Percentiles rank a stretch among this genome's conserved stretches.
Conservation (phyloP, 2,797 vertebrate species). For the Spinus pinus region DNA sequence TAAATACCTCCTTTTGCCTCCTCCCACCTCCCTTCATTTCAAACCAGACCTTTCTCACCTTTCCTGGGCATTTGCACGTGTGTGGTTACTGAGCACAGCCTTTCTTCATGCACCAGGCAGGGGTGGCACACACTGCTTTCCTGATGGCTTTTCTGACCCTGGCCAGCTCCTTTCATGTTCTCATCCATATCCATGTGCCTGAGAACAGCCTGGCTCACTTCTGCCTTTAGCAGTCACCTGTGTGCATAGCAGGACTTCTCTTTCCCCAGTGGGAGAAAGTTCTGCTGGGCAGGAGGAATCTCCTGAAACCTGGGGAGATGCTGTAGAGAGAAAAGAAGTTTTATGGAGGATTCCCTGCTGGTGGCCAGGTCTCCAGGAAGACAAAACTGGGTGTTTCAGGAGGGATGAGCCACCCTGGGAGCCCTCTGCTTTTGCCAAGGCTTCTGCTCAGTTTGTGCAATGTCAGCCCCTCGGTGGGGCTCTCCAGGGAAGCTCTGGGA, state of each 20-base stretch:
- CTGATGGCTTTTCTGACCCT: background rate
- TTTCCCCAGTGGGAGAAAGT: background rate
- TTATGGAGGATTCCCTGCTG: background rate
- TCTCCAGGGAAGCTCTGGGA: background rate
- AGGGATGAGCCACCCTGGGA: background rate
- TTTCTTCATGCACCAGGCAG: background rate
- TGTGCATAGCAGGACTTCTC: fast-evolving
- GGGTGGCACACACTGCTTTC: background rate
- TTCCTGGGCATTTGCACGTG: background rate
- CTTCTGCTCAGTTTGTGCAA: background rate
- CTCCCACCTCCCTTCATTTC: fast-evolving
- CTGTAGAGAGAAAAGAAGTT: background rate
- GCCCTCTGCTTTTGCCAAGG: background rate
- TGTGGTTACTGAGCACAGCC: background rate
- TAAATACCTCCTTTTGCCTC: background rate
- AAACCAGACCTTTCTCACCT: background rate
- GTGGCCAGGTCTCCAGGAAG: fast-evolving
- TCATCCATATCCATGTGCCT: fast-evolving
- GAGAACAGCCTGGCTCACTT: background rate
- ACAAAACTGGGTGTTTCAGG: background rate
- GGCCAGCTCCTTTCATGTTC: fast-evolving
- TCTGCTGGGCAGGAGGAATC: background rate
- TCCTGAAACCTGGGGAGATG: background rate
- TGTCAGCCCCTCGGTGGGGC: background rate
- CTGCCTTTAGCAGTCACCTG: background rate